phyloP scores from a whole-genome alignment of 2,113 vertebrate genomes.

The Hyperopisus bebe region DNA sequence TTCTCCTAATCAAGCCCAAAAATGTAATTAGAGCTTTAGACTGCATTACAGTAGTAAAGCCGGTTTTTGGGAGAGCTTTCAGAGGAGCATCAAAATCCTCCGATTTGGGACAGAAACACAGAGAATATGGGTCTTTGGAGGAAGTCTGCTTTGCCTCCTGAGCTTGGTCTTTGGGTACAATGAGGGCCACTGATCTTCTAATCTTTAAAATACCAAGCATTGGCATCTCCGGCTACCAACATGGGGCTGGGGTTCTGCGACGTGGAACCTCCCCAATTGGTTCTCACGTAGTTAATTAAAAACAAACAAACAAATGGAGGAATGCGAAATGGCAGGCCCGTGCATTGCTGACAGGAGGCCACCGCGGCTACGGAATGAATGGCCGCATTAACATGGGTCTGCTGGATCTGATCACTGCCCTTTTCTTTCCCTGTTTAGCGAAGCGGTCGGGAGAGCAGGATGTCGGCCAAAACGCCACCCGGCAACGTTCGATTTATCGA shows the following conservation, averaged over 20 bases:
- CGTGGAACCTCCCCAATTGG: not conserved
- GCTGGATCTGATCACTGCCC: not conserved
- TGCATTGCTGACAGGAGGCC: not conserved
- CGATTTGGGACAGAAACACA: constrained; percentile 51
- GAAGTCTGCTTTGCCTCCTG: constrained; percentile 35
- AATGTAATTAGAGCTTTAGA: constrained; percentile 67
- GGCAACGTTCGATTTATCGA: constrained; percentile 41
- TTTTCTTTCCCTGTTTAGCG: not conserved
- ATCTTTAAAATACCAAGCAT: constrained; percentile 59
- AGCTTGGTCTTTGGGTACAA: constrained; percentile 35
- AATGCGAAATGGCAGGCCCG: not conserved
- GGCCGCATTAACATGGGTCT: not conserved
- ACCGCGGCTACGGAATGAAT: not conserved
- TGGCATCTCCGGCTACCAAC: not conserved
- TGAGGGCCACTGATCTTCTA: constrained; percentile 54
- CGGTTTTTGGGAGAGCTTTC: constrained; percentile 50
- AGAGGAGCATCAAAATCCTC: constrained; percentile 46
- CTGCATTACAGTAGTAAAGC: constrained; percentile 57
- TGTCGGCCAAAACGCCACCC: constrained; percentile 35
- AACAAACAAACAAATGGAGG: not conserved
- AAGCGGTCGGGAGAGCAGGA: not conserved
- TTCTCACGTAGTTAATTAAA: not conserved
- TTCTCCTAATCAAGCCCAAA: constrained; percentile 61
- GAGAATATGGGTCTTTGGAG: constrained; percentile 43
- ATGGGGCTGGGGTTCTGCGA: constrained; percentile 23